Percentiles rank a stretch among this genome's conserved stretches.
Evolutionary conservation across 2,113 vertebrate genomes (phyloP).

Genomic region (Bucco capensis): DNA sequence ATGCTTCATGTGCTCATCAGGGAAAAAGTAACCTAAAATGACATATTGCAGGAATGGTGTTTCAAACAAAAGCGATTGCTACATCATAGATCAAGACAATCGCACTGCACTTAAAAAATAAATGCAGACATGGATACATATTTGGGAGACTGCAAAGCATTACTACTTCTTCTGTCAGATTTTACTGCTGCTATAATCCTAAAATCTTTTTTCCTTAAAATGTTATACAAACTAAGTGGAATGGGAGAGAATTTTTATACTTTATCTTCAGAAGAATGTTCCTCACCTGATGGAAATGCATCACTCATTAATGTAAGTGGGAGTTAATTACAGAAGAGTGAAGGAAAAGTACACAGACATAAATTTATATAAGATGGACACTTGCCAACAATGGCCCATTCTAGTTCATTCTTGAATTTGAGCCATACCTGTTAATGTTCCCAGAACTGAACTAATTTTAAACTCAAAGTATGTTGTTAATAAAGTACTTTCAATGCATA

Average conservation of each 20-base stretch:
- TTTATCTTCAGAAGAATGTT: not conserved
- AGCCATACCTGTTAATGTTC: not conserved
- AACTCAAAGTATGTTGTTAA: not conserved
- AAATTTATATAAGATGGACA: not conserved
- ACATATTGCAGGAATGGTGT: not conserved
- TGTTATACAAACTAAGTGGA: not conserved
- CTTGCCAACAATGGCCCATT: not conserved
- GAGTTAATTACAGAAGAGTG: not conserved
- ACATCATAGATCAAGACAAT: not conserved
- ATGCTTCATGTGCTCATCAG: not conserved
- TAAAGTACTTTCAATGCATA: not conserved
- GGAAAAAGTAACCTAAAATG: not conserved
- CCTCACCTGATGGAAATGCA: not conserved
- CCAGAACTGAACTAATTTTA: not conserved
- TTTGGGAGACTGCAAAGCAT: not conserved
- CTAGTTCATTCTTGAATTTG: not conserved
- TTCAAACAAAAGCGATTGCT: not conserved
- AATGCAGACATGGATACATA: not conserved
- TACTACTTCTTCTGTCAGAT: not conserved
- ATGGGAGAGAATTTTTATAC: not conserved
- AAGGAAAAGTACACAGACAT: not conserved
- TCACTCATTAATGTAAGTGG: not conserved
- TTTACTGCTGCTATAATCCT: not conserved
- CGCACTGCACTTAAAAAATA: not conserved
- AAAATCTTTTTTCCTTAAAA: not conserved